Evolutionary conservation across 2,797 vertebrate species (phyloP).

Genomic region (Brachyalestes nurse): DNA sequence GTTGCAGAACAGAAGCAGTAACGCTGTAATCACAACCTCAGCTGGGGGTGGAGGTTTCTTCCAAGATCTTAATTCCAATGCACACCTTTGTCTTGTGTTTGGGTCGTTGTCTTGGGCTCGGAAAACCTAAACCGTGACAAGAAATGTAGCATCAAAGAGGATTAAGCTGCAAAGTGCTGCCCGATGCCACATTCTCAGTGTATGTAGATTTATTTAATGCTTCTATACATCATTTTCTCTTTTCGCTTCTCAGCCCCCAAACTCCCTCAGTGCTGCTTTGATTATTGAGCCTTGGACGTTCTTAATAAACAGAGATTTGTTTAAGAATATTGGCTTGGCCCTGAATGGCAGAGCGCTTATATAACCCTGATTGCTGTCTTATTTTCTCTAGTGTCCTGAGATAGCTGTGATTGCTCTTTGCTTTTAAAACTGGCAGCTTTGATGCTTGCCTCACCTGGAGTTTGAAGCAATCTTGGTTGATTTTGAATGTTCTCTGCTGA

Average conservation of each 20-base stretch:
- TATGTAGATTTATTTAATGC: background rate
- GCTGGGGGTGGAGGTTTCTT: background rate
- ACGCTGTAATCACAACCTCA: background rate
- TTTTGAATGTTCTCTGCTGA: too few species aligned
- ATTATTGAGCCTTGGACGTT: background rate
- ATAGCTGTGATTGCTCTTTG: background rate
- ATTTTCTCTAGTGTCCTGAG: background rate
- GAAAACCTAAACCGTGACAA: background rate
- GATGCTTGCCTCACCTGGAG: too few species aligned
- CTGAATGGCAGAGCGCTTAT: background rate
- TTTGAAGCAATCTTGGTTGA: too few species aligned
- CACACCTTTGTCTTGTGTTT: background rate
- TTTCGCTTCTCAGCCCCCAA: background rate
- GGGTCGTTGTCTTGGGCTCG: too few species aligned
- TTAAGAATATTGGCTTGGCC: background rate
- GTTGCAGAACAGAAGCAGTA: background rate
- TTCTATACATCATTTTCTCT: background rate
- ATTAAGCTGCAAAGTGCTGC: background rate
- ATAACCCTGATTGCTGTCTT: background rate
- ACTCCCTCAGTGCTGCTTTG: background rate
- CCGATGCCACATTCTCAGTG: too few species aligned
- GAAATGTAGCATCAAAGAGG: background rate
- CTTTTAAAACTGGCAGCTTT: background rate
- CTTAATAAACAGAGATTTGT: background rate
- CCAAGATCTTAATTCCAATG: background rate